Percentiles rank a stretch among this genome's conserved stretches.
These are phyloP conservation scores for Elegia similella DNA, from an alignment of 2,888 invertebrate genomes.

Conservation along the genomic window DNA sequence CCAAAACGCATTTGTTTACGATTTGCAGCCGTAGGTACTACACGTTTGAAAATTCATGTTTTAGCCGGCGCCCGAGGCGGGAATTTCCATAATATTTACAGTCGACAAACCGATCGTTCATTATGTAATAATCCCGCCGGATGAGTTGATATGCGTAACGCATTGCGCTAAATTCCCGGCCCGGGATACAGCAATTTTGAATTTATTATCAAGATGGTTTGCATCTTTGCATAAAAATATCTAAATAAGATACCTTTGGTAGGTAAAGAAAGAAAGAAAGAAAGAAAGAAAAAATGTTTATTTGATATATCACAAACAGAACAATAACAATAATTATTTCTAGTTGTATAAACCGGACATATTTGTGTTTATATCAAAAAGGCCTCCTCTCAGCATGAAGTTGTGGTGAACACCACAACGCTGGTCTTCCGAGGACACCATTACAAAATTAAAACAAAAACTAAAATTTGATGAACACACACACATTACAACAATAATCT, in stretches of 20 bases:
- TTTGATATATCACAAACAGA: too few species aligned
- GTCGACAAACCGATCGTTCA: conserved; percentile 15
- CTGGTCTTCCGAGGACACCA: background rate
- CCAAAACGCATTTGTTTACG: too few species aligned
- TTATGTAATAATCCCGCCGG: conserved; percentile 15
- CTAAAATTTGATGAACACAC: too few species aligned
- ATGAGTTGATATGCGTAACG: conserved; percentile 14
- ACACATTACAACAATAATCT: too few species aligned
- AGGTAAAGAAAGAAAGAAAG: too few species aligned
- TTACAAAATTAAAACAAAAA: too few species aligned
- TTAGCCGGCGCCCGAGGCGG: background rate
- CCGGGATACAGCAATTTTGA: conserved; percentile 6
- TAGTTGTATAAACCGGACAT: too few species aligned
- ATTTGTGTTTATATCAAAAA: too few species aligned
- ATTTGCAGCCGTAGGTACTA: background rate
- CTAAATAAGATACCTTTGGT: background rate
- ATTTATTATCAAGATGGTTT: conserved; percentile 8
- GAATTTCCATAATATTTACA: conserved; percentile 16
- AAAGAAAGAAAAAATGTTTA: too few species aligned
- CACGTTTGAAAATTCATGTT: conserved; percentile 1
- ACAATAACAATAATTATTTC: too few species aligned
- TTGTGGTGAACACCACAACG: too few species aligned
- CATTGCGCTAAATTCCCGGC: conserved; percentile 10
- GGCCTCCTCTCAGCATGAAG: too few species aligned
- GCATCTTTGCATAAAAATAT: background rate